Percentiles rank a stretch among this genome's conserved stretches.
These are phyloP conservation scores for Macaria liturata DNA, from an alignment of 2,888 invertebrate species.

Conservation along the genomic window DNA sequence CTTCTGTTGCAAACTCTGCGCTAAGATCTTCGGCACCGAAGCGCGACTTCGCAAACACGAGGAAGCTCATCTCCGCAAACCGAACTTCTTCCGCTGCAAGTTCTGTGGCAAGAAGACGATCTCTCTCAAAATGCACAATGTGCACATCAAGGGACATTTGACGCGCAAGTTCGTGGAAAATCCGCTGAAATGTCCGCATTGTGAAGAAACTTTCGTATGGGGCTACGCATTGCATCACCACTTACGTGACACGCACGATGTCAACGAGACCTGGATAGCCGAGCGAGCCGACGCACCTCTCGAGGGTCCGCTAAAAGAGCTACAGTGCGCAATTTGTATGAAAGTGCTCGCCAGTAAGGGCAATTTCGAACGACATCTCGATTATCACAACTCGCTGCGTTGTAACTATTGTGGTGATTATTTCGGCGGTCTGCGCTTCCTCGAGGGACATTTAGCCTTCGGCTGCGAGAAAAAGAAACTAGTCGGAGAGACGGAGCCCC, in stretches of 20 bases:
- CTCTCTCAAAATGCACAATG: slow-evolving; percentile 65
- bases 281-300: slow-evolving; percentile 56
- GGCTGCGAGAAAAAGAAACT: slow-evolving; percentile 72
- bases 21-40: slow-evolving; percentile 69
- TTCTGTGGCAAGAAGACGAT: slow-evolving; percentile 74
- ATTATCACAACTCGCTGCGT: slow-evolving; percentile 74
- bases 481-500: slow-evolving; percentile 69
- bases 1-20: slow-evolving; percentile 73
- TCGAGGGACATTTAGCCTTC: slow-evolving; percentile 74
- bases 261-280: slow-evolving; percentile 74
- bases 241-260: slow-evolving; percentile 64
- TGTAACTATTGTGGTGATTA: slow-evolving; percentile 79
- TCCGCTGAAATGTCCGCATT: slow-evolving; percentile 69
- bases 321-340: slow-evolving; percentile 75
- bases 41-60: slow-evolving; percentile 64
- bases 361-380: slow-evolving; percentile 76
- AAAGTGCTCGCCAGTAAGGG: slow-evolving; percentile 74
- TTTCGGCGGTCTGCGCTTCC: slow-evolving; percentile 68
- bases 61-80: slow-evolving; percentile 69
- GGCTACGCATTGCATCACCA: slow-evolving; percentile 75
- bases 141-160: slow-evolving; percentile 72
- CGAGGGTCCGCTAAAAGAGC: slow-evolving; percentile 65
- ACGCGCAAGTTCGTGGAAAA: slow-evolving; percentile 66
- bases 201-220: slow-evolving; percentile 65
- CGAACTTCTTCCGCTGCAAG: slow-evolving; percentile 73